Evolutionary conservation across 2,888 invertebrate genomes (phyloP), one percentile per base, ranked within the genome.

Genomic region (Ichneumoninae sp.): DNA sequence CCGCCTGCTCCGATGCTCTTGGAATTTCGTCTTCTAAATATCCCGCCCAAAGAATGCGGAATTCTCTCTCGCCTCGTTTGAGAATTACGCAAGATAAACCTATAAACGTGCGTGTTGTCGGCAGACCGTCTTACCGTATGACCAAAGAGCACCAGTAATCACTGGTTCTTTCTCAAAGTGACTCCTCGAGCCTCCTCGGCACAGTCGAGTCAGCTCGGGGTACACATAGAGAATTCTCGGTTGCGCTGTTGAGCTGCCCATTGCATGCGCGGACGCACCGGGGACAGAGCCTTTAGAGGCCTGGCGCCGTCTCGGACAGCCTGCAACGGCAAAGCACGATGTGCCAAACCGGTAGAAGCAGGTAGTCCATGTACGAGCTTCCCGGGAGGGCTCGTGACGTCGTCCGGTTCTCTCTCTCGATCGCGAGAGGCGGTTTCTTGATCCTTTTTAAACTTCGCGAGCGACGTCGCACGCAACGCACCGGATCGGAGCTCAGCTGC

Each of bases 341-440:
- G 75, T 79, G 82, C 75, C 71, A 76, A 84, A 84, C 84, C 84
- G 84, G 84, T 82, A 82, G 80, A 84, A 84, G 75, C 84, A 79
- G 79, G 84, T 84, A 84, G 82, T 84, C 84, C 81, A 79, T 84
- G 84, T 82, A 79, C 66, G 78, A 84, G 81, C 82, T 84, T 82
- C 75, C 81, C 78, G 72, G 65, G 82, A 60, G 80, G 54, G 62
- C 33, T 71, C 30, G 65, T 83, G 83, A 80, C 83, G 83, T 83
- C 47, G 84, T 81, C 77, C 81, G 84, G 72, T 77, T 81, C 71
- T 80, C 76, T 52, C 72, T 47, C 16, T 16, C 44, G 40, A 40
- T 52, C 52, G 71, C 68, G 71, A 66, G 76, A 52, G 62, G 62
- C 62, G 62, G 70, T 75, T 83, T 68, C 70, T 70, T 47, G 52